Evolutionary conservation across 2,113 vertebrate genomes (phyloP).

Genomic region (Shinisaurus crocodilurus): DNA sequence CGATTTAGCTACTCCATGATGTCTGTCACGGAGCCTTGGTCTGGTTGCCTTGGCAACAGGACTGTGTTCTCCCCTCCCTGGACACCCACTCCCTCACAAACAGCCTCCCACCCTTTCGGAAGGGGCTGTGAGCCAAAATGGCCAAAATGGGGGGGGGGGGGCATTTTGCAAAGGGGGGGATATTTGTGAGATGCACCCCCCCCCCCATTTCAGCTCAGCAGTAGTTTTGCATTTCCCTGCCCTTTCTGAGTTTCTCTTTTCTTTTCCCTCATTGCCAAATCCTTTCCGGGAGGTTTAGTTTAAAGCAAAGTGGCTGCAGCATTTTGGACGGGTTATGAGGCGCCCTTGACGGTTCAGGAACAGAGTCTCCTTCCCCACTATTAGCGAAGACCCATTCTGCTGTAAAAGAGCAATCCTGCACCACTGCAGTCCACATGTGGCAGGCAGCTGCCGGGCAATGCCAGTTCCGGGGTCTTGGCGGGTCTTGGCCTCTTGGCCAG

Average conservation of each 20-base stretch:
- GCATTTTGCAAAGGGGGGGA: too few relatives aligned
- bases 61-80: too few relatives aligned
- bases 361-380: neutral
- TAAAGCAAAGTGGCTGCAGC: neutral
- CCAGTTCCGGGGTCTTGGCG: neutral
- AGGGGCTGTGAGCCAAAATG: too few relatives aligned
- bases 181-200: neutral
- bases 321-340: neutral
- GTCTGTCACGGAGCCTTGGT: too few relatives aligned
- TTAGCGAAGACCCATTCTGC: neutral
- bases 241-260: too few relatives aligned
- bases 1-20: too few relatives aligned
- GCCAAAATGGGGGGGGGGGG: too few relatives aligned
- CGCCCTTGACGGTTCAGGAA: neutral
- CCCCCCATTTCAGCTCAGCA: neutral
- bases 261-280: neutral
- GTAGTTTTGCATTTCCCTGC: neutral
- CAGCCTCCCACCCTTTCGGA: too few relatives aligned
- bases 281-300: neutral
- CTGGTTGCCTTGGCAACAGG: too few relatives aligned
- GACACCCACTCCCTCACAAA: too few relatives aligned
- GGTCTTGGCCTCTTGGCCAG: too few relatives aligned
- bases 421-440: neutral
- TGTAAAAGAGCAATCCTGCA: neutral
- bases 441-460: too few relatives aligned